A percentile compares a stretch with the other conserved stretches of the same genome.
These are phyloP conservation scores for Ibidorhyncha struthersii DNA, from an alignment of 2,113 vertebrate genomes.

Conservation along the genomic window DNA sequence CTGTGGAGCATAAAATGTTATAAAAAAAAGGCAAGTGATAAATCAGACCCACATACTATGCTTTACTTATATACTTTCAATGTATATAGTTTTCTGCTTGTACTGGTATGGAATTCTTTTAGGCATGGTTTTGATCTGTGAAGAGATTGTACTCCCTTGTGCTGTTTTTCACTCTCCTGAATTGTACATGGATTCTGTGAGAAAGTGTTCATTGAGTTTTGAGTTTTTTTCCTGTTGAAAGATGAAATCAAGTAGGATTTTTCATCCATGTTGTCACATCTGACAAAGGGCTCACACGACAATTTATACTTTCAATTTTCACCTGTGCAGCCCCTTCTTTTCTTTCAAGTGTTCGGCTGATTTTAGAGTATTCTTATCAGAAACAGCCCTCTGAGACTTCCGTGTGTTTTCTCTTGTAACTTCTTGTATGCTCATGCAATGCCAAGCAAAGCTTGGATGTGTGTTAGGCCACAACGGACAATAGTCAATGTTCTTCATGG, in stretches of 20 bases:
- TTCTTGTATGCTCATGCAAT: background rate
- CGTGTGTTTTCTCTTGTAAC: background rate
- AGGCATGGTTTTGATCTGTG: background rate
- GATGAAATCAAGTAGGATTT: background rate
- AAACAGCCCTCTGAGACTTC: fast-evolving
- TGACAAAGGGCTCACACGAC: background rate
- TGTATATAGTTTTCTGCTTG: background rate
- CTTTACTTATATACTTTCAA: background rate
- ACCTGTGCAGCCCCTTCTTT: background rate
- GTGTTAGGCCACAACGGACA: background rate
- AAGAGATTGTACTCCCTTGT: background rate
- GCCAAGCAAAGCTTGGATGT: background rate
- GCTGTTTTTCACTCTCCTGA: background rate
- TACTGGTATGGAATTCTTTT: background rate
- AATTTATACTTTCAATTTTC: background rate
- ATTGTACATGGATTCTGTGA: background rate
- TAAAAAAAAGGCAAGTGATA: slow-evolving; percentile 28
- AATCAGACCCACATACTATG: background rate
- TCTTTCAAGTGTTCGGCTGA: background rate
- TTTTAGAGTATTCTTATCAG: background rate
- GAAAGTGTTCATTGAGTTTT: background rate
- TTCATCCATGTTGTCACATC: background rate
- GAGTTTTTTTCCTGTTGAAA: background rate
- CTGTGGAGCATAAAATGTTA: background rate
- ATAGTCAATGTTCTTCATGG: background rate